Base-by-base conservation (phyloP, 2,113 vertebrate species). In the Irena cyanogastra region DNA sequence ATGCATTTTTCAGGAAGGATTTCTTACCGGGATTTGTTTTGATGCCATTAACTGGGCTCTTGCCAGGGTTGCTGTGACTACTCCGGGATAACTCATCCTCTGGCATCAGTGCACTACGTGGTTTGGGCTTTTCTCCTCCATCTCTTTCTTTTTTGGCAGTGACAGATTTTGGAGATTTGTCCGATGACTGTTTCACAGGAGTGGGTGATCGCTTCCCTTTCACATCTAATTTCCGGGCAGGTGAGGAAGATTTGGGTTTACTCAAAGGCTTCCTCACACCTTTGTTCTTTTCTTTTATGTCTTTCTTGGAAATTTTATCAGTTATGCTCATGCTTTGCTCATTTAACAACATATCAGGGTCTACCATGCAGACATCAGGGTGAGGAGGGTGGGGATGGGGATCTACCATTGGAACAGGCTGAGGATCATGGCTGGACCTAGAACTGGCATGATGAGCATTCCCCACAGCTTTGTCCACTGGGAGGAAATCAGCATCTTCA, bases 331-430 rank as follows among this genome's bases (percentile, higher is more conserved):
- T 37, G 87, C 93, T 97, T 90, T 98, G 98, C 39, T 99, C 98
- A 69, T 97, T 98, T 47, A 98, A 97, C 83, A 99, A 96, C 61
- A 98, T 91, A 71, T 99, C 99, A 0, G 99, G 99, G 92, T 99
- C 99, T 69, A 99, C 99, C 99, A 99, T 99, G 97, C 99, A 99
- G 76, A 99, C 99, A 19, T 99, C 99, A 39, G 99, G 99, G 71
- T 97, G 98, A 59, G 99, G 99, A 57, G 98, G 98, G 22, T 98
- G 94, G 33, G 99, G 99, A 59, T 84, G 97, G 6, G 99, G 99
- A 93, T 99, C 99, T 97, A 98, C 97, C 95, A 98, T 96, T 37
- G 99, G 98, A 49, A 97, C 65, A 16, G 99, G 99, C 59, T 98
- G 98, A 56, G 99, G 99, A 94, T 99, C 99, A 3, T 98, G 98